phyloP scores from a whole-genome alignment of 2,888 invertebrate species.

The Keiferia lycopersicella region DNA sequence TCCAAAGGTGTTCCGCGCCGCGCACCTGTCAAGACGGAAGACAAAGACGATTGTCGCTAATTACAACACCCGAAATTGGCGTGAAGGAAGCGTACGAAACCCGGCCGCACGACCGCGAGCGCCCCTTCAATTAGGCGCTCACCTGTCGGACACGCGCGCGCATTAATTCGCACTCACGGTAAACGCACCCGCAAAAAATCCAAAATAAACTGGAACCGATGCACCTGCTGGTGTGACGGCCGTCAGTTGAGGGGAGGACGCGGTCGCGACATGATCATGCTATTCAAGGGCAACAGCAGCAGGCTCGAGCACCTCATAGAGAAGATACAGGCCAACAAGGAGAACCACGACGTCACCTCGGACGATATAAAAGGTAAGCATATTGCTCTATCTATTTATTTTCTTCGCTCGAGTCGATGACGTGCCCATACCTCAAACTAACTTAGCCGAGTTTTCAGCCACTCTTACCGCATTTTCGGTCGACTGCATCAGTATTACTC shows the following conservation, averaged over 20 bases:
- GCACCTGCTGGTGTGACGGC: slow-evolving; percentile 66
- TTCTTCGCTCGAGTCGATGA: no score
- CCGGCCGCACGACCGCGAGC: slow-evolving; percentile 54
- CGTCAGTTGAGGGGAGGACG: slow-evolving; percentile 37
- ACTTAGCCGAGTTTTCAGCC: no score
- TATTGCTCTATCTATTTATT: not conserved
- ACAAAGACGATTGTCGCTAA: slow-evolving; percentile 53
- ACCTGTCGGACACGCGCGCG: slow-evolving; percentile 73
- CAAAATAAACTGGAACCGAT: slow-evolving; percentile 74
- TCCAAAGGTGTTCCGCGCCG: slow-evolving; percentile 41
- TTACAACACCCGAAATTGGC: slow-evolving; percentile 67
- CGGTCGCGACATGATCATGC: slow-evolving; percentile 81
- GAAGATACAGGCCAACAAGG: slow-evolving; percentile 93
- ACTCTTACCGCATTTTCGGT: no score
- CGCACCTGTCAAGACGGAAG: slow-evolving; percentile 52
- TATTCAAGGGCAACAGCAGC: slow-evolving; percentile 93
- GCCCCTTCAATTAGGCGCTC: slow-evolving; percentile 70
- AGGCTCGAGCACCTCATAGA: slow-evolving; percentile 91
- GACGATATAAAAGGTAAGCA: slow-evolving; percentile 77
- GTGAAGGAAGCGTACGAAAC: slow-evolving; percentile 68
- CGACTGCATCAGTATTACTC: no score
- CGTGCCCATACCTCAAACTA: no score
- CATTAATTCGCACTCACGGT: slow-evolving; percentile 74
- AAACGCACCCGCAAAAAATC: slow-evolving; percentile 67
- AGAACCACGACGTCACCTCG: slow-evolving; percentile 81